A percentile compares a stretch with the other conserved stretches of the same genome.
phyloP scores from a whole-genome alignment of 2,797 vertebrate species.

The Numenius phaeopus region DNA sequence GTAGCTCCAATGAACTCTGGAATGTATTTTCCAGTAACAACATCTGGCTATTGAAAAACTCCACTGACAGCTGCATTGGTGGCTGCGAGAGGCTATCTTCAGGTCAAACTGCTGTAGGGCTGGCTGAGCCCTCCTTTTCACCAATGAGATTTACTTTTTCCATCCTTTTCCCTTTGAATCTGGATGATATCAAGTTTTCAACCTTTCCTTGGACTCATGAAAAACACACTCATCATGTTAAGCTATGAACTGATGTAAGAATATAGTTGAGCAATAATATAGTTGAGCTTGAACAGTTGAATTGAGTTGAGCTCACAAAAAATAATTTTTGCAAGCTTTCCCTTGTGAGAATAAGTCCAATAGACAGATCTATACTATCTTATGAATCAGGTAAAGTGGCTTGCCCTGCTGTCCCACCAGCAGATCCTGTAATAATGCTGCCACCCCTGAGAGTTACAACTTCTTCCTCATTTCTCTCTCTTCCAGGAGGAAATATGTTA shows the following conservation, averaged over 20 bases:
- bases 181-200: slow-evolving; percentile 60
- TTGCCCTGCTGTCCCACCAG: background rate
- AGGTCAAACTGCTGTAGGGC: slow-evolving; percentile 77
- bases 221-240: slow-evolving; percentile 36
- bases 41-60: slow-evolving; percentile 76
- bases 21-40: slow-evolving; percentile 71
- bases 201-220: slow-evolving; percentile 10
- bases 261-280: background rate
- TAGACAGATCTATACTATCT: background rate
- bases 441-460: background rate
- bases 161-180: slow-evolving; percentile 30
- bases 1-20: slow-evolving; percentile 68
- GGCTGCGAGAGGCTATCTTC: slow-evolving; percentile 62
- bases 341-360: background rate
- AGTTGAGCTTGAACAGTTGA: background rate
- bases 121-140: slow-evolving; percentile 48
- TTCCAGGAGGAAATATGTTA: background rate
- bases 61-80: slow-evolving; percentile 68
- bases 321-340: background rate
- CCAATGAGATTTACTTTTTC: slow-evolving; percentile 51
- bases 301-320: background rate
- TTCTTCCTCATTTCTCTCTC: background rate
- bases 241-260: slow-evolving; percentile 2
- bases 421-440: background rate
- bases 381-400: background rate